Evolutionary conservation across 2,113 vertebrate genomes (phyloP).

Genomic region (Gobiocypris rarus): DNA sequence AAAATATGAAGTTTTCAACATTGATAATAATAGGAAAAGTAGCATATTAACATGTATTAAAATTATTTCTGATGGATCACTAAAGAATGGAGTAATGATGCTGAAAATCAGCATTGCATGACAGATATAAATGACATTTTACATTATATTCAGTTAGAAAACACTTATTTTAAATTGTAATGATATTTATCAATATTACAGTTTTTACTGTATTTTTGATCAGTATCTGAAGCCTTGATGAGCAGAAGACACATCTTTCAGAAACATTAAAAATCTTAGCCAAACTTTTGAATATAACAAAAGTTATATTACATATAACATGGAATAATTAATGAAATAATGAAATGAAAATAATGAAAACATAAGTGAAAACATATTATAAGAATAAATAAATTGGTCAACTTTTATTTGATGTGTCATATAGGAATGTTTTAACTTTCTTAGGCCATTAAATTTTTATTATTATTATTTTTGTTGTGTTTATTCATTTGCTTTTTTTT

Average conservation of each 20-base stretch:
- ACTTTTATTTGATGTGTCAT: neutral
- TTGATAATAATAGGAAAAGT: too few relatives aligned
- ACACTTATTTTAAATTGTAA: neutral
- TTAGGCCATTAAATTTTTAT: too few relatives aligned
- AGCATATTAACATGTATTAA: neutral
- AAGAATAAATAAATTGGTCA: too few relatives aligned
- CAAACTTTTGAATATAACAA: too few relatives aligned
- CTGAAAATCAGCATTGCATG: neutral
- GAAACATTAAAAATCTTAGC: too few relatives aligned
- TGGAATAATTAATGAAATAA: too few relatives aligned
- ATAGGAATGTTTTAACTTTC: neutral
- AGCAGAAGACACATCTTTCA: neutral
- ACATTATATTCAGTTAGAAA: neutral
- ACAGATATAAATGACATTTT: neutral
- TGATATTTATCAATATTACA: neutral
- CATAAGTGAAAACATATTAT: too few relatives aligned
- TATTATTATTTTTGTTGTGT: too few relatives aligned
- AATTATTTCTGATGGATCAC: neutral
- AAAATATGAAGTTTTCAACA: too few relatives aligned
- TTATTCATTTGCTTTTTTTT: slow-evolving; percentile 3
- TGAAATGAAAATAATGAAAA: too few relatives aligned
- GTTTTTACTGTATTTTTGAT: neutral
- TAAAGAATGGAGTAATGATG: neutral
- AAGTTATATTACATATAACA: too few relatives aligned
- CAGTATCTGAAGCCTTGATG: neutral